phyloP scores from a whole-genome alignment of 2,888 invertebrate species.

The Alviniconcha strummeri region DNA sequence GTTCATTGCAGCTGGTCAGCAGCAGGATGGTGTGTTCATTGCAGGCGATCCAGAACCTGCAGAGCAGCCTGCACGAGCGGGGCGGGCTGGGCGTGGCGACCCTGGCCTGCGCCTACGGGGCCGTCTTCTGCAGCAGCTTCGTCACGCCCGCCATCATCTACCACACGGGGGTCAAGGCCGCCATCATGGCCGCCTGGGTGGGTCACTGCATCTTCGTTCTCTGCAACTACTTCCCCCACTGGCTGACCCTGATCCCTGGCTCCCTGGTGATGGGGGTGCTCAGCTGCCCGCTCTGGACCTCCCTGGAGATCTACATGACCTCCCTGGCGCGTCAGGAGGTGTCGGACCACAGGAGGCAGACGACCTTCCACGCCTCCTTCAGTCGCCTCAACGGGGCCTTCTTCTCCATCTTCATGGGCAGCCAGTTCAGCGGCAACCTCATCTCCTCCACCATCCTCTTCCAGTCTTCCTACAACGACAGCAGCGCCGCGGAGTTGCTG shows the following conservation, averaged over 20 bases:
- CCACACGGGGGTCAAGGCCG: constrained; percentile 20
- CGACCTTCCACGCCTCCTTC: constrained; percentile 51
- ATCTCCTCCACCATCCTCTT: constrained; percentile 62
- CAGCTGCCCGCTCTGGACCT: constrained; percentile 65
- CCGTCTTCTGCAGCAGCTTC: constrained; percentile 48
- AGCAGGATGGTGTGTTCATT: too few relatives aligned
- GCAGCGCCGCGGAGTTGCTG: not conserved
- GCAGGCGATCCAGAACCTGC: constrained; percentile 62
- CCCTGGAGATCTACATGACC: constrained; percentile 64
- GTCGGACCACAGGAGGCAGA: constrained; percentile 12
- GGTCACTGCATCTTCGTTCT: constrained; percentile 58
- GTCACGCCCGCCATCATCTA: constrained; percentile 22
- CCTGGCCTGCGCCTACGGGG: constrained; percentile 60
- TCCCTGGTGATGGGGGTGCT: constrained; percentile 60
- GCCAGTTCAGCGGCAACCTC: constrained; percentile 64
- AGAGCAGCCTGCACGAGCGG: constrained; percentile 62
- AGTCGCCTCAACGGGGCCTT: constrained; percentile 63
- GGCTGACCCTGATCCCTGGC: constrained; percentile 58
- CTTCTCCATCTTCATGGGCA: constrained; percentile 57
- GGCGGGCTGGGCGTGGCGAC: constrained; percentile 60
- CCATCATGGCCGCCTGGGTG: constrained; percentile 53
- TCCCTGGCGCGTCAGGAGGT: constrained; percentile 46
- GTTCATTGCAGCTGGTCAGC: too few relatives aligned
- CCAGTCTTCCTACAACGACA: constrained; percentile 39
- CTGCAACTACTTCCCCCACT: constrained; percentile 61